These are phyloP conservation scores for Amphiura filiformis DNA, from an alignment of 35 echinoderm and acorn worm genomes.

Conservation along the genomic window DNA sequence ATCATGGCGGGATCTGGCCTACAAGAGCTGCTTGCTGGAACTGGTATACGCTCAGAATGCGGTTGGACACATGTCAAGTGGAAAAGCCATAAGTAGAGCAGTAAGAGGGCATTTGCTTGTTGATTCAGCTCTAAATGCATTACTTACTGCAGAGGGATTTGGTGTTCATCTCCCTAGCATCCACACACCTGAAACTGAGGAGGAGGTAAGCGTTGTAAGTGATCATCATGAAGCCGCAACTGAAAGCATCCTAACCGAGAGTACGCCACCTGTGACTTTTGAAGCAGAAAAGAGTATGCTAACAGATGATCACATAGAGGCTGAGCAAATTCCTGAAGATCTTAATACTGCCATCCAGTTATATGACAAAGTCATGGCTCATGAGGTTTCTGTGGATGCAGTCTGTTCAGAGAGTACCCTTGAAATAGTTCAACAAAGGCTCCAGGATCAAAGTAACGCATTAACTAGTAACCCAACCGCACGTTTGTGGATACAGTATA, in stretches of 20 bases:
- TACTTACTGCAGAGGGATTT: not conserved
- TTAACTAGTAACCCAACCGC: conserved; percentile 15
- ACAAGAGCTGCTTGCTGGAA: conserved; percentile 62
- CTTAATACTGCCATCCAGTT: too few species aligned
- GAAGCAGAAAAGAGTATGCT: too few species aligned
- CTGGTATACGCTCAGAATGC: conserved; percentile 42
- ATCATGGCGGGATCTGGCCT: conserved; percentile 50
- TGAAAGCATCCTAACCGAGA: too few species aligned
- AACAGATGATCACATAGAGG: too few species aligned
- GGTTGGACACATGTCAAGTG: not conserved
- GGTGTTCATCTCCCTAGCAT: not conserved
- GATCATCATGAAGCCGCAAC: too few species aligned
- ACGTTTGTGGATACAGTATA: conserved; percentile 51
- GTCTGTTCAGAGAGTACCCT: not conserved
- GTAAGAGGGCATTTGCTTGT: conserved; percentile 53
- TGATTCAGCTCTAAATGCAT: conserved; percentile 15
- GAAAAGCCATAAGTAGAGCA: conserved; percentile 18
- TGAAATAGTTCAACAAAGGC: not conserved
- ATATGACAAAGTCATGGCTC: not conserved
- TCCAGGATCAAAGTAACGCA: not conserved
- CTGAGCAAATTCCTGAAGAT: too few species aligned
- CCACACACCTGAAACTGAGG: not conserved
- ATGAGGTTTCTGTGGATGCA: not conserved
- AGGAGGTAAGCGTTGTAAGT: not conserved
- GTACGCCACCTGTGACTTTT: too few species aligned